Conservation (phyloP, 2,797 vertebrate genomes). For the Oophaga sylvatica region DNA sequence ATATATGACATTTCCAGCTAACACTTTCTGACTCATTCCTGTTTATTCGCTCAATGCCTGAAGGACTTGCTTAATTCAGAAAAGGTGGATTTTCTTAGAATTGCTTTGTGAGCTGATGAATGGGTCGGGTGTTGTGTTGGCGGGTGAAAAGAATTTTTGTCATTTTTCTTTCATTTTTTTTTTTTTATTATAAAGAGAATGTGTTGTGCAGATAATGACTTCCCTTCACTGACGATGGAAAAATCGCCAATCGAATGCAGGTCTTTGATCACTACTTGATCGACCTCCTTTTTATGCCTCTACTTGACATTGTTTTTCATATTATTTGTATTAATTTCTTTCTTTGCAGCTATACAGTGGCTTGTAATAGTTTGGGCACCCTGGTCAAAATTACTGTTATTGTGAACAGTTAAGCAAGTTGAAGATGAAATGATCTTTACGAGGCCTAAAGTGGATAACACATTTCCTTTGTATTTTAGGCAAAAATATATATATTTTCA, state of each 20-base stretch:
- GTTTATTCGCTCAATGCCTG: constrained; percentile 24
- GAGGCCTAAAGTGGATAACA: too few species aligned
- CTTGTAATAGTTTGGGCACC: too few species aligned
- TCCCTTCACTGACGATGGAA: background rate
- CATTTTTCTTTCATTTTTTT: background rate
- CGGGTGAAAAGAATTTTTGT: background rate
- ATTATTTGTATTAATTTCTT: background rate
- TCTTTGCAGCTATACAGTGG: background rate
- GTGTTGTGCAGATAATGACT: background rate
- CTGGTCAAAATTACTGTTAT: too few species aligned
- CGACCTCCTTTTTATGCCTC: too few species aligned
- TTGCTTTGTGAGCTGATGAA: constrained; percentile 42
- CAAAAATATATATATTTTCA: too few species aligned
- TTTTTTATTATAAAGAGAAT: background rate
- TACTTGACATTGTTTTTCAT: background rate
- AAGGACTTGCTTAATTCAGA: constrained; percentile 33
- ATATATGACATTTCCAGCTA: constrained; percentile 31
- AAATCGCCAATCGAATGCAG: background rate
- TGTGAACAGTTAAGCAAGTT: background rate
- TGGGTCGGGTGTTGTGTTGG: constrained; percentile 11
- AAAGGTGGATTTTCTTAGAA: constrained; percentile 44
- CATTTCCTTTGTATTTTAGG: too few species aligned
- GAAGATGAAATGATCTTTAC: too few species aligned
- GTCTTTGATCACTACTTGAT: background rate
- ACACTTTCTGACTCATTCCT: constrained; percentile 45